phyloP scores from a whole-genome alignment of 1,140 invertebrate species.

The Anadara kagoshimensis region DNA sequence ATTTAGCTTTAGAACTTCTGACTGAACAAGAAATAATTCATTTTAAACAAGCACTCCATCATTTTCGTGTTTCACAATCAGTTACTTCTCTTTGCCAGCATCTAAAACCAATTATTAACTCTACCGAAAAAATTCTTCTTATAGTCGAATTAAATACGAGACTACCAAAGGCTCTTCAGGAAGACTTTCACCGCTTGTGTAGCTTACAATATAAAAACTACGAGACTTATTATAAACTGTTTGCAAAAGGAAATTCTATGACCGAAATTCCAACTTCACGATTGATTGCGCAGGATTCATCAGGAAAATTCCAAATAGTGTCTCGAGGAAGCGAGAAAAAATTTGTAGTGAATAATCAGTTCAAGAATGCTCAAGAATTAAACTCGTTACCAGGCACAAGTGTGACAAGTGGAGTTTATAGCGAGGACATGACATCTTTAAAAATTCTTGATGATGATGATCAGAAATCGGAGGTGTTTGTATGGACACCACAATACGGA shows the following conservation, averaged over 20 bases:
- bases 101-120: constrained; percentile 56
- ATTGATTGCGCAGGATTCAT: constrained; percentile 58
- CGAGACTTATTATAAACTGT: constrained; percentile 53
- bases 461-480: constrained; percentile 37
- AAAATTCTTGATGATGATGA: constrained; percentile 32
- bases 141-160: constrained; percentile 60
- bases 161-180: constrained; percentile 52
- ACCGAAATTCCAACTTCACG: constrained; percentile 38
- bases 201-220: constrained; percentile 62
- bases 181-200: constrained; percentile 64
- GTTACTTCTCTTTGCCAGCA: constrained; percentile 58
- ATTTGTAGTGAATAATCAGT: constrained; percentile 42
- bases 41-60: constrained; percentile 61
- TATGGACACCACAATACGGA: constrained; percentile 37
- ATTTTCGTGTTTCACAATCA: constrained; percentile 59
- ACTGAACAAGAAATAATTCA: constrained; percentile 52
- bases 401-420: constrained; percentile 58
- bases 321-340: constrained; percentile 51
- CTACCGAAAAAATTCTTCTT: constrained; percentile 63
- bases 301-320: constrained; percentile 59
- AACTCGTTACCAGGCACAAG: constrained; percentile 53
- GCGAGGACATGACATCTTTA: constrained; percentile 42
- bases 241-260: constrained; percentile 44
- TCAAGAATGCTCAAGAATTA: constrained; percentile 45
- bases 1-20: constrained; percentile 59